These are phyloP conservation scores for Gavialis gangeticus DNA, from an alignment of 2,113 vertebrate genomes.

Conservation along the genomic window DNA sequence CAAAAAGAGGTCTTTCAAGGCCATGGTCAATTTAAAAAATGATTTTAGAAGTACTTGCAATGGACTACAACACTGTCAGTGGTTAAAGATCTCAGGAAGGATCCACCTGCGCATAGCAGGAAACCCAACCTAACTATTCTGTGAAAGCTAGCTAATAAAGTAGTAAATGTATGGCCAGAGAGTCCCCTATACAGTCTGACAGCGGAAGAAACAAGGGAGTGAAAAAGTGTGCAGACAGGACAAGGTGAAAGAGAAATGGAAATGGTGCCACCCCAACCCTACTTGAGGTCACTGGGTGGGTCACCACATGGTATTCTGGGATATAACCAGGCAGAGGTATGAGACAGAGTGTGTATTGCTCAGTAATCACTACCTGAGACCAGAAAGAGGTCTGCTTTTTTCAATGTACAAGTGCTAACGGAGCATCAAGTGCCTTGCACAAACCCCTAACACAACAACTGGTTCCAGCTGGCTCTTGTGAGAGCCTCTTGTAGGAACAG, in stretches of 20 bases:
- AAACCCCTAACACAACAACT: too few relatives aligned
- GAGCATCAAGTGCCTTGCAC: too few relatives aligned
- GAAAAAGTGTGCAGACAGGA: neutral
- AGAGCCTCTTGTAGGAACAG: too few relatives aligned
- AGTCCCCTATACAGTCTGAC: neutral
- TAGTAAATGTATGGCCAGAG: neutral
- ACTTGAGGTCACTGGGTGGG: too few relatives aligned
- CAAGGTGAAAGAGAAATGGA: neutral
- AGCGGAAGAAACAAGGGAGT: neutral
- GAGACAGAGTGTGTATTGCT: too few relatives aligned
- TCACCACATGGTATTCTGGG: too few relatives aligned
- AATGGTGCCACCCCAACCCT: fast-evolving
- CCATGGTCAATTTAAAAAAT: neutral
- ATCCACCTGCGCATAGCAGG: neutral
- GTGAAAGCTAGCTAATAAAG: neutral
- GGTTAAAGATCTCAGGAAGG: neutral
- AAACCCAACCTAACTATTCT: neutral
- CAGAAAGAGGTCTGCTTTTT: too few relatives aligned
- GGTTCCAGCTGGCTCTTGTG: too few relatives aligned
- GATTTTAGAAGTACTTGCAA: neutral
- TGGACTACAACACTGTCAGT: neutral
- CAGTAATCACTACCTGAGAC: too few relatives aligned
- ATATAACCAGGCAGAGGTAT: too few relatives aligned
- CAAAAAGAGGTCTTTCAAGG: neutral
- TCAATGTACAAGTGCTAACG: too few relatives aligned